Evolutionary conservation across 92 coral and sea anemone genomes (phyloP).

Genomic region (Phenganax subtilis): DNA sequence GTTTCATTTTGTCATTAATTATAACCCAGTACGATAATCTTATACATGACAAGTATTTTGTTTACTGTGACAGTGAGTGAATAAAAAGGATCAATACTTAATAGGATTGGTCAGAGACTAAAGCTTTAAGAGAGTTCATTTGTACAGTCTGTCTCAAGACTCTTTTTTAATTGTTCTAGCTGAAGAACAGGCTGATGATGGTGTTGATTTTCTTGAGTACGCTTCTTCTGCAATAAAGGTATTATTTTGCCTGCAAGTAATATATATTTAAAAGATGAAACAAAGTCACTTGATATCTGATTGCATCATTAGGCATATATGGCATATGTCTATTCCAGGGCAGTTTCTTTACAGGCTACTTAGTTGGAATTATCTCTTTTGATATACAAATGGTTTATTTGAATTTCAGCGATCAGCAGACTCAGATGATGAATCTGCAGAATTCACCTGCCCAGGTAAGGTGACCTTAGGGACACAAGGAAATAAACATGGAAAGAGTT

Average conservation of each 20-base stretch:
- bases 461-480: neutral
- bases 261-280: neutral
- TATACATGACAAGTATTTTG: too few species aligned
- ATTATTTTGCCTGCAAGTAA: neutral
- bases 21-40: too few species aligned
- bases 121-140: too few species aligned
- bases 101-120: too few species aligned
- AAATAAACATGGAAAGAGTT: too few species aligned
- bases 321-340: neutral
- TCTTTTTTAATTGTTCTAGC: neutral
- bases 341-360: neutral
- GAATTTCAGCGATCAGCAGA: constrained; percentile 39
- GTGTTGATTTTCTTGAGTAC: constrained; percentile 30
- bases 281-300: neutral
- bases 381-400: neutral
- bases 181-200: constrained; percentile 17
- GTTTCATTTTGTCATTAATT: too few species aligned
- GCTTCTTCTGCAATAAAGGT: constrained; percentile 38
- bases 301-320: neutral
- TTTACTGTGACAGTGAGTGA: too few species aligned
- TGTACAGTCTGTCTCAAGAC: too few species aligned
- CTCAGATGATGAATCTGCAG: constrained; percentile 37
- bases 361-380: too few species aligned
- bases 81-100: too few species aligned
- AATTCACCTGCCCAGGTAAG: constrained; percentile 35